Base-by-base conservation (phyloP, 2,888 invertebrate genomes). In the Sepiola atlantica region DNA sequence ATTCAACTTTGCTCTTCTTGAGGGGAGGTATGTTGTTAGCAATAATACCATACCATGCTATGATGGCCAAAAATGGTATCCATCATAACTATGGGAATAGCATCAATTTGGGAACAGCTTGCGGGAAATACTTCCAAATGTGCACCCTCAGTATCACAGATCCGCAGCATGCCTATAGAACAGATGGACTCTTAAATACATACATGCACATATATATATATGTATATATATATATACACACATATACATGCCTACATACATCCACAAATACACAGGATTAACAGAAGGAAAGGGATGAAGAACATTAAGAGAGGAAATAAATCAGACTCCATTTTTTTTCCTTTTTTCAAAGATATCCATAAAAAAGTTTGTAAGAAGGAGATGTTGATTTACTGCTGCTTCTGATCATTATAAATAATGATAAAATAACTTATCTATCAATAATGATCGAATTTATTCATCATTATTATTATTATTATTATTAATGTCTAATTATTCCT, bases 311-410 rank as follows among this genome's bases (percentile, higher is more conserved):
- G 77, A 77, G 77, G 77, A 77, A 77, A 77, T n/a, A n/a, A 77
- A 77, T 77, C n/a, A 77, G n/a, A 77, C 77, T 77, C 77, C 77
- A 77, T 77, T 77, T 77, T 77, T n/a, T 77, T 57, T 57, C 21
- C 24, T 57, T 57, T 57, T 57, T 57, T 57, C 24, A 24, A 57
- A 77, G 77, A 77, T 77, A n/a, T 77, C n/a, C 77, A 77, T 18
- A 77, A 77, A 77, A 45, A 77, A 14, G 77, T 77, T n/a, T 77
- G 77, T 18, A 77, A n/a, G 77, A 32, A 77, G 77, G n/a, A 77
- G 32, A 77, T 32, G 32, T 77, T 32, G 77, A 77, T 77, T 77
- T 32, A 77, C 77, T 77, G 32, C 77, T 77, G 77, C 77, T 77
- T 77, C n/a, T n/a, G 2, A 61, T 28, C 10, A 45, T 45, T 45